phyloP scores from a whole-genome alignment of 2,797 vertebrate genomes.

The Astyanax mexicanus region DNA sequence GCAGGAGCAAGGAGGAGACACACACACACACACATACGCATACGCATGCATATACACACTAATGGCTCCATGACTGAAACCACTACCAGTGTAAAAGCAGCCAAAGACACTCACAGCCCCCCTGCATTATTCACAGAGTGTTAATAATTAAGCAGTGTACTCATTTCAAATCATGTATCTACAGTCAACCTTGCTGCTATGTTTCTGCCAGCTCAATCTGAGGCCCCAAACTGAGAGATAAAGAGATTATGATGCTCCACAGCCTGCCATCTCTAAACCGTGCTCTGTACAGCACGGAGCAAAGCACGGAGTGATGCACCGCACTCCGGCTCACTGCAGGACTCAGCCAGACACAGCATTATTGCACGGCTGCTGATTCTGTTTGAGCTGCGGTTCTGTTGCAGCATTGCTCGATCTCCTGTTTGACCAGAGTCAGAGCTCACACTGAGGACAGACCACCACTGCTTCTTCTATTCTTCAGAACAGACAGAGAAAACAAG shows the following conservation, averaged over 20 bases:
- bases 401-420: not conserved
- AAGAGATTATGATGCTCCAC: constrained; percentile 36
- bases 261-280: constrained; percentile 25
- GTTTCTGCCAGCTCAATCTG: constrained; percentile 33
- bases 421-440: not conserved
- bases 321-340: not conserved
- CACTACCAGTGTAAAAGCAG: constrained; percentile 44
- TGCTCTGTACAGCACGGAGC: constrained; percentile 8
- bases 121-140: constrained; percentile 52
- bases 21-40: constrained; percentile 33
- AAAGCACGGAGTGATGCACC: too few species aligned
- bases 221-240: constrained; percentile 14
- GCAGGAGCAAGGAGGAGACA: constrained; percentile 30
- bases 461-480: too few species aligned
- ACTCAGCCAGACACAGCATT: not conserved
- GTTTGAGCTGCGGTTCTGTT: not conserved
- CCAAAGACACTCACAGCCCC: constrained; percentile 32
- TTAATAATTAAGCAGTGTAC: constrained; percentile 58
- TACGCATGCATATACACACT: constrained; percentile 13
- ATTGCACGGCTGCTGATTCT: constrained; percentile 17
- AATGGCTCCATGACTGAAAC: constrained; percentile 44
- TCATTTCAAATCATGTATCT: constrained; percentile 54
- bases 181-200: constrained; percentile 40
- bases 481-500: too few species aligned
- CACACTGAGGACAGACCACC: too few species aligned